phyloP scores from a whole-genome alignment of 2,888 invertebrate species.

The Cataglyphis livida region DNA sequence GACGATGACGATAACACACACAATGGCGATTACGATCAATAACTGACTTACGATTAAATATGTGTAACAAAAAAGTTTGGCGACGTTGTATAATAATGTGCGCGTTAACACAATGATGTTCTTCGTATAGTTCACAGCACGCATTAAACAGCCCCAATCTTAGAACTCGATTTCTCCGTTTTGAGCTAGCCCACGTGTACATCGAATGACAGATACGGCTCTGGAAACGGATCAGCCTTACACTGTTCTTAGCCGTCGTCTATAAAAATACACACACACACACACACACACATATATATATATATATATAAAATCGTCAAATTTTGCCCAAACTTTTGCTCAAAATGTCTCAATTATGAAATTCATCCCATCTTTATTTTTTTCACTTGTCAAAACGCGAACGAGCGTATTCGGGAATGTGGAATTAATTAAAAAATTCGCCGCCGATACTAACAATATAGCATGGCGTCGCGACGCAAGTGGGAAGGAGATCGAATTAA shows the following conservation, averaged over 20 bases:
- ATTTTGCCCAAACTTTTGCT: not conserved
- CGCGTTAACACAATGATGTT: too few species aligned
- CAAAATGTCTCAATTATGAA: not conserved
- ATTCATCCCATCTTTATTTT: not conserved
- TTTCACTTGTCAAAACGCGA: not conserved
- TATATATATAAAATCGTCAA: not conserved
- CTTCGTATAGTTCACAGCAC: too few species aligned
- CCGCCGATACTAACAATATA: not conserved
- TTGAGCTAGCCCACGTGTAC: too few species aligned
- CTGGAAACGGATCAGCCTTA: not conserved
- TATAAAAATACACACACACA: not conserved
- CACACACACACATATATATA: too few species aligned
- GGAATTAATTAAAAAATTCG: constrained; percentile 1
- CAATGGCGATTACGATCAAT: too few species aligned
- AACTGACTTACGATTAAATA: too few species aligned
- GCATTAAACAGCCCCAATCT: too few species aligned
- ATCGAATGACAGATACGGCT: not conserved
- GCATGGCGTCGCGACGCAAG: constrained; percentile 7
- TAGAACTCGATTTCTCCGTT: too few species aligned
- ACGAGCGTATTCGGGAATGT: not conserved
- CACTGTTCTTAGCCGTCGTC: not conserved
- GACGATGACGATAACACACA: too few species aligned
- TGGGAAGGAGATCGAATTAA: constrained; percentile 59
- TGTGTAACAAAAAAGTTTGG: too few species aligned
- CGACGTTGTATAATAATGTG: too few species aligned